These are phyloP conservation scores for Erythrolamprus reginae DNA, from an alignment of 2,113 vertebrate genomes.

Conservation along the genomic window DNA sequence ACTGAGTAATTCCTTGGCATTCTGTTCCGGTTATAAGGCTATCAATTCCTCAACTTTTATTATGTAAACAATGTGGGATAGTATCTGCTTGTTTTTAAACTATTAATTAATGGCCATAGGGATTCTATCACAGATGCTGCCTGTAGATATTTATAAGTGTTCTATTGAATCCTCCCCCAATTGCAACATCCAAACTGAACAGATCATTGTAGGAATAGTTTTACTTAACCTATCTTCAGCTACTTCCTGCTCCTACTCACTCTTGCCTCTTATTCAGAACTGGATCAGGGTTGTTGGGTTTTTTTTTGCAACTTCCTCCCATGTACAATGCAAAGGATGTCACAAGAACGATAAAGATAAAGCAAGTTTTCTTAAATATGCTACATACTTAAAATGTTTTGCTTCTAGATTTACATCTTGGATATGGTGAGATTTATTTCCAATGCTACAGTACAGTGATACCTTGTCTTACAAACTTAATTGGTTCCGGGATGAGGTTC, in stretches of 20 bases:
- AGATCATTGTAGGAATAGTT: background rate
- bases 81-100: background rate
- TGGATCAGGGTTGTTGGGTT: background rate
- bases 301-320: conserved; percentile 4
- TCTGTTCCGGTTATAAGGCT: background rate
- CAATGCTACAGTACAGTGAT: background rate
- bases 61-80: background rate
- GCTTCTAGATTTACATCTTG: background rate
- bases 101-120: background rate
- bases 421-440: background rate
- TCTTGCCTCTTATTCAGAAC: background rate
- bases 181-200: background rate
- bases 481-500: too few species aligned
- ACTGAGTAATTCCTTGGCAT: background rate
- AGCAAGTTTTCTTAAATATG: background rate
- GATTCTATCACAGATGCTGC: background rate
- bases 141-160: background rate
- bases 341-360: background rate
- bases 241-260: conserved; percentile 1
- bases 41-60: too few species aligned
- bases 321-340: background rate
- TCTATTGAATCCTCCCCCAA: background rate
- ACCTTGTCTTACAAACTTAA: too few species aligned
- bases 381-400: background rate
- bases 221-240: background rate